Base-by-base conservation (phyloP, 2,888 invertebrate genomes). In the Zhengitettix transpicula region DNA sequence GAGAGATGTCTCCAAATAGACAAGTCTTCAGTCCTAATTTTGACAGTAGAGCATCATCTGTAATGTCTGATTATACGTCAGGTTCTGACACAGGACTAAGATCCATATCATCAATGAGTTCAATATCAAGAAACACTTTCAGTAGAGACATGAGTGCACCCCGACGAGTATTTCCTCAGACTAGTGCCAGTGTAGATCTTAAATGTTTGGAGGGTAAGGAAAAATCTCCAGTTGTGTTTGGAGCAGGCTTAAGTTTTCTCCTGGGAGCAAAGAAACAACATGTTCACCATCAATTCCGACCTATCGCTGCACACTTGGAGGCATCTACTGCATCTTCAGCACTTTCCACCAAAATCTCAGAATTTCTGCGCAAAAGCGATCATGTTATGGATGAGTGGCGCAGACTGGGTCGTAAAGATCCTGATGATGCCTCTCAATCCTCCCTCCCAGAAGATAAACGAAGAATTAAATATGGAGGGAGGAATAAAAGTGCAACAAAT, bases 341-440 rank as follows among this genome's bases (percentile, higher is more conserved):
- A 65, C 75, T 92, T 16, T 82, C 83, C 42, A 80, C 78, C 44
- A 87, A 87, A 73, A 91, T 92, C 58, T 81, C 86, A 59, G 85
- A 83, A 68, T 92, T 92, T 68, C 74, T 92, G 42, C 82, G 81
- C 68, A 79, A 87, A 64, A 91, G 91, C 5, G 91, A 92, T 73
- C 91, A 91, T 72, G 83, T 91, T 1, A 88, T 88, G 82, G 89
- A 91, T 68, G 89, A 91, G 69, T 92, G 91, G 91, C 78, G 81
- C 60, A 78, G 83, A 63, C 67, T 86, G 57, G 87, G 88, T 0
- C 81, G 81, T 59, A 79, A 76, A 65, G 79, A 81, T 64, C 78
- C 78, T 60, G 71, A 74, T 41, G 74, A 76, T 63, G 70, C 70
- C 11, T 64, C 60, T 16, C 61, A 66, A 52, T 60, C 64, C 9